These are phyloP conservation scores for Sylvicola cinctus DNA, from an alignment of 2,888 invertebrate species.

Conservation along the genomic window DNA sequence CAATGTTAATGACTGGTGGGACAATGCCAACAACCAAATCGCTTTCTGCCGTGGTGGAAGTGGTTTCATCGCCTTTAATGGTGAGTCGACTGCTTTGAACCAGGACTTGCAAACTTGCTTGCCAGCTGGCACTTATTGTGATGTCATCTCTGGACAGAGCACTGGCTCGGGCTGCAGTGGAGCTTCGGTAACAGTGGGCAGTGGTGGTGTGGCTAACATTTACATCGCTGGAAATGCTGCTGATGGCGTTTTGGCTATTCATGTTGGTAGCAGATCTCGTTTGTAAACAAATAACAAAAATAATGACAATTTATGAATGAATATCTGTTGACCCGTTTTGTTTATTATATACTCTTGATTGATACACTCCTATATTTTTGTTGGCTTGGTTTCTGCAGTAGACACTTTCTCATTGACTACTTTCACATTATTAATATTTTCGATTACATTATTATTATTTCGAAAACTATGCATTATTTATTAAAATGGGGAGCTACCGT, in stretches of 20 bases:
- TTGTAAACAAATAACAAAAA: no score
- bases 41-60: constrained; percentile 59
- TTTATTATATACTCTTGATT: no score
- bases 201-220: constrained; percentile 35
- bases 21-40: constrained; percentile 61
- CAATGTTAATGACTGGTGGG: constrained; percentile 51
- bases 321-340: no score
- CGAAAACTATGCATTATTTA: no score
- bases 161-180: constrained; percentile 32
- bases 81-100: constrained; percentile 36
- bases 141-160: constrained; percentile 71
- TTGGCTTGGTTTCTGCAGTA: no score
- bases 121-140: constrained; percentile 62
- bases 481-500: no score
- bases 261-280: constrained; percentile 15
- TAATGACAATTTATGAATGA: no score
- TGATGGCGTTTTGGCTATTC: constrained; percentile 42
- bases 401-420: no score
- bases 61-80: constrained; percentile 60
- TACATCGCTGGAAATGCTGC: constrained; percentile 27
- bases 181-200: constrained; percentile 36
- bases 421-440: no score
- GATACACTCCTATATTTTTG: no score
- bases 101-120: constrained; percentile 38
- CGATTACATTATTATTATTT: no score